Percentiles rank a stretch among this genome's conserved stretches.
Conservation (phyloP, 2,888 invertebrate species). For the Polyploca ridens region DNA sequence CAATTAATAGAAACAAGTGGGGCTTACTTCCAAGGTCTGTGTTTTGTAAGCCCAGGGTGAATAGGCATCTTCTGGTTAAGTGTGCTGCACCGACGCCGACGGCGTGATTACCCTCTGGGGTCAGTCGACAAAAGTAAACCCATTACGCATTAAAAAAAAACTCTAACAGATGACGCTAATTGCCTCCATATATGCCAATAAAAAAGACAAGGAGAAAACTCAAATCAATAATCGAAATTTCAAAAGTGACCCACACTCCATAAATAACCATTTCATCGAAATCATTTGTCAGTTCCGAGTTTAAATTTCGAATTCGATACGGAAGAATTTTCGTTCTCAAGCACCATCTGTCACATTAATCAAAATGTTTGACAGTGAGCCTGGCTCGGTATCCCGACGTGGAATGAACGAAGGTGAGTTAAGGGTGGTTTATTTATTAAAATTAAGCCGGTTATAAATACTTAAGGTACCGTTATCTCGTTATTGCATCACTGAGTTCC, state of each 20-base stretch:
- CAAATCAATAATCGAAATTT: neutral
- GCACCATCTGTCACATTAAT: constrained; percentile 47
- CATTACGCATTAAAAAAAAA: no score
- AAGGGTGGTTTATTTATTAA: constrained; percentile 63
- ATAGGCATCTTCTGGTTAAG: no score
- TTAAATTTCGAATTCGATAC: constrained; percentile 22
- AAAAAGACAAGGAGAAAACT: neutral
- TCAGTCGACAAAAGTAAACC: no score
- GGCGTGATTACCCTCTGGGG: no score
- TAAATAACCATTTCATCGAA: constrained; percentile 32
- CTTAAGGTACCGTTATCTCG: constrained; percentile 63
- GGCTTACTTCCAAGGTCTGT: no score
- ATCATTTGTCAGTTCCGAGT: constrained; percentile 50
- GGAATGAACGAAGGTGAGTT: constrained; percentile 37
- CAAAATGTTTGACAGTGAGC: constrained; percentile 48
- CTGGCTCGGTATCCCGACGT: constrained; percentile 16
- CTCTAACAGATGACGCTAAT: no score
- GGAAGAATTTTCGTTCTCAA: constrained; percentile 16
- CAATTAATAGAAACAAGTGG: no score
- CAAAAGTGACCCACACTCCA: neutral
- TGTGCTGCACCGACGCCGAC: no score
- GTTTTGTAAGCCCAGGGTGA: no score
- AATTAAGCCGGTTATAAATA: constrained; percentile 67
- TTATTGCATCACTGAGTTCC: constrained; percentile 62
- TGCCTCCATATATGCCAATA: neutral